Evolutionary conservation across 30 jellyfish, hydroid and myxozoan genomes (phyloP).

Genomic region (Nemopilema nomurai): DNA sequence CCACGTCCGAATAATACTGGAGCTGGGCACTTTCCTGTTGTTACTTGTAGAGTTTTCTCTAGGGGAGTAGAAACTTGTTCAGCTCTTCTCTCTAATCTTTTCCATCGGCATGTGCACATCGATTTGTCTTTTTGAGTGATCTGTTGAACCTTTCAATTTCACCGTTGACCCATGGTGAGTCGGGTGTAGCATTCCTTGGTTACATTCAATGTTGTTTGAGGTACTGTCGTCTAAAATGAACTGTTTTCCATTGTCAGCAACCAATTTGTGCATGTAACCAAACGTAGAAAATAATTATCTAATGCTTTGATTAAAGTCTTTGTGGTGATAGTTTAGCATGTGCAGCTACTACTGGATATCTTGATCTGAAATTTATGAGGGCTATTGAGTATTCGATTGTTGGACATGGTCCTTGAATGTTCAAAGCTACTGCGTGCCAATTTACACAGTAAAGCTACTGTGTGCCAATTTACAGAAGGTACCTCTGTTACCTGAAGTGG

Average conservation of each 20-base stretch:
- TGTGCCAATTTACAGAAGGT: conserved; percentile 43
- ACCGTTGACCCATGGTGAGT: conserved; percentile 42
- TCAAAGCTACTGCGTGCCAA: background rate
- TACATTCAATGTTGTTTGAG: conserved; percentile 10
- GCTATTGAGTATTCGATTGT: conserved; percentile 28
- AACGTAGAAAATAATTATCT: conserved; percentile 28
- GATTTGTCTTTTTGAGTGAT: conserved; percentile 53
- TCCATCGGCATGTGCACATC: conserved; percentile 52
- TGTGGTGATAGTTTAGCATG: conserved; percentile 27
- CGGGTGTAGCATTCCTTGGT: conserved; percentile 31
- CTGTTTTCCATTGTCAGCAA: conserved; percentile 61
- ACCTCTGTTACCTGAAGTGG: conserved; percentile 5
- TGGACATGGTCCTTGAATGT: conserved; percentile 57
- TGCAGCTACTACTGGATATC: conserved; percentile 51
- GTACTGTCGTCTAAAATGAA: conserved; percentile 19
- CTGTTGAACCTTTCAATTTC: conserved; percentile 62
- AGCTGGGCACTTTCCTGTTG: conserved; percentile 43
- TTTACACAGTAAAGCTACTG: conserved; percentile 44
- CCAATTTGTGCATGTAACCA: conserved; percentile 32
- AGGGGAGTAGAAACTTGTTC: conserved; percentile 32
- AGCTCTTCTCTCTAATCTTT: conserved; percentile 38
- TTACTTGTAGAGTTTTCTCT: conserved; percentile 16
- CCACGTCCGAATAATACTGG: conserved; percentile 34
- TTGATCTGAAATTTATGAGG: conserved; percentile 36
- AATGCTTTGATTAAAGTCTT: conserved; percentile 32